Conservation (phyloP, 2,113 vertebrate genomes). For the Pica pica region DNA sequence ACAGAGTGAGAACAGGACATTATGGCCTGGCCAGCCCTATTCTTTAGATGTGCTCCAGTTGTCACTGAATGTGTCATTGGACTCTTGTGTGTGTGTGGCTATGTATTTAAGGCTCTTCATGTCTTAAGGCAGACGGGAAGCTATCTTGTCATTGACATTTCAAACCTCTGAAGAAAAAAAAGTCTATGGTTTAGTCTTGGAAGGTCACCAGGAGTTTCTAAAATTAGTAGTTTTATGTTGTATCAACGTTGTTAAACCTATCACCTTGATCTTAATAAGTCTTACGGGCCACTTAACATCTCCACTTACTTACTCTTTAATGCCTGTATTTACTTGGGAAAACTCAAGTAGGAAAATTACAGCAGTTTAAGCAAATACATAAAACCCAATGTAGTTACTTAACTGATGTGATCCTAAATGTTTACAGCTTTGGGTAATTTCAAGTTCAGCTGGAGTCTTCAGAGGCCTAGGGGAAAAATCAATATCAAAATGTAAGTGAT, state of each 20-base stretch:
- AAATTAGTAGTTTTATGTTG: background rate
- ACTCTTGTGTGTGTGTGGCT: background rate
- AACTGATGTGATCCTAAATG: background rate
- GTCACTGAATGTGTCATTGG: background rate
- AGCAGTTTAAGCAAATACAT: background rate
- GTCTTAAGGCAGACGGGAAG: background rate
- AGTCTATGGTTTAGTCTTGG: background rate
- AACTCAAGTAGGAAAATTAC: background rate
- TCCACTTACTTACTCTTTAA: background rate
- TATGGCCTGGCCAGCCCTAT: background rate
- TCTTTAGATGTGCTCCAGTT: background rate
- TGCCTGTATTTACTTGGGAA: background rate
- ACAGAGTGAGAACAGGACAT: background rate
- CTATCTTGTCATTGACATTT: background rate
- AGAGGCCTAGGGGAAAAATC: background rate
- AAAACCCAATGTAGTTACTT: background rate
- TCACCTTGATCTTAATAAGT: slow-evolving; percentile 7
- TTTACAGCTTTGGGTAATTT: background rate
- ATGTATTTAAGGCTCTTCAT: background rate
- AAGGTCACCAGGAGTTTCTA: background rate
- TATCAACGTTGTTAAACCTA: background rate
- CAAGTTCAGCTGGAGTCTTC: background rate
- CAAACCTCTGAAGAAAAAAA: background rate
- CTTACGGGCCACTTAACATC: background rate
- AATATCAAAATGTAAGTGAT: fast-evolving